Evolutionary conservation across 1,140 invertebrate species (phyloP), one percentile per base, ranked within the genome.

Genomic region (Cydia strobilella): DNA sequence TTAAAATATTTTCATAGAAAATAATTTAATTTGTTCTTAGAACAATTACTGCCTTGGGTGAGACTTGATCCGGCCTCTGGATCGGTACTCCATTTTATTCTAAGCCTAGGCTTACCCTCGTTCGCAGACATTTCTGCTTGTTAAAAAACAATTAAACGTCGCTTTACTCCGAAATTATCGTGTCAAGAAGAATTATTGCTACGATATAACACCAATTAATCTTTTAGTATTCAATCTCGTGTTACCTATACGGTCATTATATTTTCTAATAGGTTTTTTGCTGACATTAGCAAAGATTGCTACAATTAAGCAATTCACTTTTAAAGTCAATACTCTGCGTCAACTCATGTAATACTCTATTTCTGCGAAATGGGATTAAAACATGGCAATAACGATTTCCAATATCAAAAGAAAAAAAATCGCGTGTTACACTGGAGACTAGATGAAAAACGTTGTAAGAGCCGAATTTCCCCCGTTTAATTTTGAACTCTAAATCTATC

Each of bases 281-380:
- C 54, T 5, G 54, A 23, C n/a, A 59, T 23, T 54, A 54, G 6
- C 51, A 18, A 15, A n/a, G 20, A 27, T 51, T 51, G 48, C 71
- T 12, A 45, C 13, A 73, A 48, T 73, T 51, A 51, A 73, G 48
- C 18, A 48, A 48, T 73, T 27, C 39, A 51, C 20, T 59, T 51
- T 15, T 48, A 7, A 42, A 48, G 27, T 73, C 25, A 73, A 27
- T 25, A 27, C 25, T 42, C 72, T 9, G 10, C 42, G 9, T 45
- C 42, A 12, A 15, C 6, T 23, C 23, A 51, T 13, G 27, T 23
- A 51, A 73, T 51, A 20, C 13, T 45, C 10, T 23, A 12, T n/a
- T 51, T 51, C 72, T 51, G n/a, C 3, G 65, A 69, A 69, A 10
- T 39, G 65, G 35, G 15, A 3, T 2, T 42, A 69, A 39, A 69